Evolutionary conservation across 2,888 invertebrate genomes (phyloP), one percentile per base, ranked within the genome.

Genomic region (Monopis laevigella): DNA sequence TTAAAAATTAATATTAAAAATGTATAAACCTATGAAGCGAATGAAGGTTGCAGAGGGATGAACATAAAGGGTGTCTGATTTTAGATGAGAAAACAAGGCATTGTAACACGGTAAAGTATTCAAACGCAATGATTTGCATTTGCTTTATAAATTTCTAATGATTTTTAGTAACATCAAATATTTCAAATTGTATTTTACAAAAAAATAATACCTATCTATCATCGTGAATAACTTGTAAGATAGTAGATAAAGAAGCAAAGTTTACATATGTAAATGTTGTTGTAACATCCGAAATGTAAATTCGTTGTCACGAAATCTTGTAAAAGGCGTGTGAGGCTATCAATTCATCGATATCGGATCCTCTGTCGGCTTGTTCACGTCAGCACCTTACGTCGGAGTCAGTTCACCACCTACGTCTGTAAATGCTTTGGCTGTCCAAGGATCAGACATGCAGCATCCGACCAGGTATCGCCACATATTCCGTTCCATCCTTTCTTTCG

Each of bases 1-100:
- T 72, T 73, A 71, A 69, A 64, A 73, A 72, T 75, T 72, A 75
- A 78, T 74, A 77, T 67, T 70, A 63, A 57, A 61, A 14, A 17
- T 17, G 16, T 32, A 17, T 29, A 7, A 32, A 17, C 17, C 16
- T 32, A 32, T 32, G 16, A 32, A 32, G 32, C 16, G 32, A 17
- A 32, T 32, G 16, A 32, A 32, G 32, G 2, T 16, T 10, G 32
- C n/a, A 2, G 16, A 32, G n/a, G 16, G 16, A 3, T 10, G 5
- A 32, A 32, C 14, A 29, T 17, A 32, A 32, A 32, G 14, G 32
- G 2, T 32, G 17, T 17, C 3, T 30, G 12, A 30, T 12, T n/a
- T n/a, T n/a, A n/a, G n/a, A n/a, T n/a, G n/a, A n/a, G 30, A 10
- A 32, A 14, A 32, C 32, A n/a, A 21, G 24, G 6, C 24, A 21